These are phyloP conservation scores for Drosophila asahinai DNA, from an alignment of 1,140 invertebrate species.

Conservation along the genomic window DNA sequence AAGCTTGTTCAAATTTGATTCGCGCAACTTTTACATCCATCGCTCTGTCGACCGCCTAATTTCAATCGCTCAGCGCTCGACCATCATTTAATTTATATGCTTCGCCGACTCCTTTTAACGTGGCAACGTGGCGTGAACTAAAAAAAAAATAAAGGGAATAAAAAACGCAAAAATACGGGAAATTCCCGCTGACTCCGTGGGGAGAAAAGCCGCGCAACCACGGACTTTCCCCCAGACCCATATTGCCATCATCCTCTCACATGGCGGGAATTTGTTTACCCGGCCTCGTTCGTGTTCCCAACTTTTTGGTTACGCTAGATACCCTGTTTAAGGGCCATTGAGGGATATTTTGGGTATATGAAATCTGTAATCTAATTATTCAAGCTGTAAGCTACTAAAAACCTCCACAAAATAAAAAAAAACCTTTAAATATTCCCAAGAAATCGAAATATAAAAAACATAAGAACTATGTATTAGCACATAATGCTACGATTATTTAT, in stretches of 20 bases:
- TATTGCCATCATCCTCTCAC: slow-evolving; percentile 38
- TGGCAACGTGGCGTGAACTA: slow-evolving; percentile 40
- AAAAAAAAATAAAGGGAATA: slow-evolving; percentile 16
- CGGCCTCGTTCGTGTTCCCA: slow-evolving; percentile 19
- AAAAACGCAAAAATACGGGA: slow-evolving; percentile 41
- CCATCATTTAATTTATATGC: slow-evolving; percentile 80
- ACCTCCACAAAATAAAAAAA: too few relatives aligned
- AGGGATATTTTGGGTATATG: background rate
- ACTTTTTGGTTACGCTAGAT: slow-evolving; percentile 1
- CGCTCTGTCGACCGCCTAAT: slow-evolving; percentile 55
- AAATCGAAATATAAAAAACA: too few relatives aligned
- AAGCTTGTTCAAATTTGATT: slow-evolving; percentile 50
- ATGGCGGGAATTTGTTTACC: slow-evolving; percentile 57
- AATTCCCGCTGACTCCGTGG: slow-evolving; percentile 38
- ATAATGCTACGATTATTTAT: too few relatives aligned
- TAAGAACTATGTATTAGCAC: too few relatives aligned
- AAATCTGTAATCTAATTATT: background rate
- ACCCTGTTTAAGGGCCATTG: slow-evolving; percentile 2
- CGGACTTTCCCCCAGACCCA: slow-evolving; percentile 15
- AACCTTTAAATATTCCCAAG: too few relatives aligned
- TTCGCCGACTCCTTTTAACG: slow-evolving; percentile 70
- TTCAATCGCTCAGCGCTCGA: slow-evolving; percentile 65
- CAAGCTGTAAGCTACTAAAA: too few relatives aligned
- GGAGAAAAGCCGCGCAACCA: slow-evolving; percentile 53
- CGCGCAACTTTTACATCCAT: slow-evolving; percentile 38